Conservation (phyloP, 2,888 invertebrate species). For the Epirrhoe alternata region DNA sequence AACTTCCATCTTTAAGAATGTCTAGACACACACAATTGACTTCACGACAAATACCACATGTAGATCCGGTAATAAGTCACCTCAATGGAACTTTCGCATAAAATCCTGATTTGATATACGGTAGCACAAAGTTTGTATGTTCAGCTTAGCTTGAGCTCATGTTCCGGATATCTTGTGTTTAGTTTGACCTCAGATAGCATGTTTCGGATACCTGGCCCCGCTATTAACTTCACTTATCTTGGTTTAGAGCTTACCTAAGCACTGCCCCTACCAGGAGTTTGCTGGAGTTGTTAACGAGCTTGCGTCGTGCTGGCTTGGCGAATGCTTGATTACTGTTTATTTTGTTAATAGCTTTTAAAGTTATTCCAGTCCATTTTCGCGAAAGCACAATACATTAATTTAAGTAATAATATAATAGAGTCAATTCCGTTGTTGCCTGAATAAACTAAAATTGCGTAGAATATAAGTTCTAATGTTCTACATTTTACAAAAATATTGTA, state of each 20-base stretch:
- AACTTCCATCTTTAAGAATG: not conserved
- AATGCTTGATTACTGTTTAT: not conserved
- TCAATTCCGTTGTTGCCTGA: no score
- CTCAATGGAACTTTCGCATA: not conserved
- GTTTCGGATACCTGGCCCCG: constrained; percentile 17
- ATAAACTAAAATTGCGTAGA: no score
- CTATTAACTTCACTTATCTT: constrained; percentile 18
- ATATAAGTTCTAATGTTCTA: no score
- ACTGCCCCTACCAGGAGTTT: constrained; percentile 9
- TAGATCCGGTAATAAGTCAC: not conserved
- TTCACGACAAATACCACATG: not conserved
- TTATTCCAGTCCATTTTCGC: not conserved
- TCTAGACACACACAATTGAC: not conserved
- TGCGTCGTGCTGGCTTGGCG: not conserved
- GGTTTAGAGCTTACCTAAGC: constrained; percentile 16
- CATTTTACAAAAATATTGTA: no score
- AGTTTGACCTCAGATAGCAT: constrained; percentile 23
- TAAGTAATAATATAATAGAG: no score
- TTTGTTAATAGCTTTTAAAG: not conserved
- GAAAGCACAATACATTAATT: not conserved
- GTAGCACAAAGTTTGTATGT: constrained; percentile 7
- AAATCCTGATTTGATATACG: constrained; percentile 5
- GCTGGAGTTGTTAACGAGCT: constrained; percentile 3
- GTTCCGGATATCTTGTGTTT: constrained; percentile 14
- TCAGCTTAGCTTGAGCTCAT: constrained; percentile 1